Conservation (phyloP, 2,113 vertebrate species). For the Malurus melanocephalus region DNA sequence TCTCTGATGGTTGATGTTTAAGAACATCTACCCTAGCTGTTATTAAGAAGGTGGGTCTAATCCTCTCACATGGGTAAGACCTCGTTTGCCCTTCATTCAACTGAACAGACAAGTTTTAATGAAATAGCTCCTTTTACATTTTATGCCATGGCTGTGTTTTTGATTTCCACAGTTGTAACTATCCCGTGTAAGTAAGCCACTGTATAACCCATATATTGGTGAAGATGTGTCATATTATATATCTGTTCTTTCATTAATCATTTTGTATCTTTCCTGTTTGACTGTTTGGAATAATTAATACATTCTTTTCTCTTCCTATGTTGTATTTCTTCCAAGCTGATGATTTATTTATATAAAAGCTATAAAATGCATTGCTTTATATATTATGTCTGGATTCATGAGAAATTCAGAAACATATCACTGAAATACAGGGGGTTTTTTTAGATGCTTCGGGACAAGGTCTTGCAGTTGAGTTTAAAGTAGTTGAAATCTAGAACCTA, state of each 20-base stretch:
- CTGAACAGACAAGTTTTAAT: slow-evolving; percentile 27
- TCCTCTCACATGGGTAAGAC: background rate
- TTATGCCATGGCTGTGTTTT: background rate
- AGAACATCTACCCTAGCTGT: background rate
- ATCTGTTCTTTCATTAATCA: background rate
- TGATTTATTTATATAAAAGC: slow-evolving; percentile 17
- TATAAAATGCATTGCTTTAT: background rate
- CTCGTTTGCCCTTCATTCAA: slow-evolving; percentile 37
- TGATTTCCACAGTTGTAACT: background rate
- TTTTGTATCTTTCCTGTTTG: background rate
- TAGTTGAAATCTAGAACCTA: background rate
- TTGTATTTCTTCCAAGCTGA: background rate
- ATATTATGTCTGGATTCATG: background rate
- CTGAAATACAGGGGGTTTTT: background rate
- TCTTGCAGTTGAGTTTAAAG: background rate
- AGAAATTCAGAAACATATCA: background rate
- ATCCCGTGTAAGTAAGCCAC: background rate
- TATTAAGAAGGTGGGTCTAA: slow-evolving; percentile 34
- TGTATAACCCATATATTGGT: background rate
- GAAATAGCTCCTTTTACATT: slow-evolving; percentile 12
- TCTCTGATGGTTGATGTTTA: slow-evolving; percentile 9
- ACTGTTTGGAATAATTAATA: slow-evolving; percentile 1
- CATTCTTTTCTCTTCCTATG: background rate
- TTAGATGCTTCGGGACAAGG: background rate
- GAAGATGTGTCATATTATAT: background rate